Conservation (phyloP, 2,888 invertebrate genomes). For the Lampropteryx suffumata region DNA sequence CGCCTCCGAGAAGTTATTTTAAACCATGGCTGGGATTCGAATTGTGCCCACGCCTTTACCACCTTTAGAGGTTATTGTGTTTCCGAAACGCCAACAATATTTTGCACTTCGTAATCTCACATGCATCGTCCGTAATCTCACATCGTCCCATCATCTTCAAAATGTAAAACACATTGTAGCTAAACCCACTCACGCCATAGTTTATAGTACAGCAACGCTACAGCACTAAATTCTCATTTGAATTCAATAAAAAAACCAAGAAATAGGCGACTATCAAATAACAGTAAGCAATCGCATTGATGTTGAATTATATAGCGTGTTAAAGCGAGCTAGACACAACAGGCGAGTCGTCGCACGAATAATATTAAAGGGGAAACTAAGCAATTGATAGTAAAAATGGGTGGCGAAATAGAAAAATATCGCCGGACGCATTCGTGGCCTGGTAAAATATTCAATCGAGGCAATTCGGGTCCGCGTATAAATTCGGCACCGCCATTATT, state of each 20-base stretch:
- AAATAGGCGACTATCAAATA: slow-evolving; percentile 23
- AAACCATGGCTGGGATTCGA: slow-evolving; percentile 67
- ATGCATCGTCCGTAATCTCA: slow-evolving; percentile 18
- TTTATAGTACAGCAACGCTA: slow-evolving; percentile 11
- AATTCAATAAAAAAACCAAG: slow-evolving; percentile 25
- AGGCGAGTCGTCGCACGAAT: slow-evolving; percentile 60
- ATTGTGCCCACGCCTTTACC: slow-evolving; percentile 74
- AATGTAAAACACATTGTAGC: slow-evolving; percentile 16
- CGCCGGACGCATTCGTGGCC: slow-evolving; percentile 77
- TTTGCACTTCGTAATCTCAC: slow-evolving; percentile 36
- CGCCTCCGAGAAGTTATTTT: slow-evolving; percentile 79
- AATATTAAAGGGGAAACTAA: slow-evolving; percentile 79
- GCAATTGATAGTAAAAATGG: slow-evolving; percentile 81
- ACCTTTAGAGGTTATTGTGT: slow-evolving; percentile 82
- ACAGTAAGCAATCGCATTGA: slow-evolving; percentile 26
- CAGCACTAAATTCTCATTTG: slow-evolving; percentile 8
- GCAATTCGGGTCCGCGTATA: slow-evolving; percentile 80
- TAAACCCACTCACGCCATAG: slow-evolving; percentile 13
- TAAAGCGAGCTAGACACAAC: slow-evolving; percentile 41
- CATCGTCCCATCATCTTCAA: slow-evolving; percentile 13
- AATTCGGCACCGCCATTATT: slow-evolving; percentile 78
- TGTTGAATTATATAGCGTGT: slow-evolving; percentile 33
- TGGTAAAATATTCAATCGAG: slow-evolving; percentile 83
- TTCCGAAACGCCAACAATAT: slow-evolving; percentile 62
- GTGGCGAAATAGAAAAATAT: slow-evolving; percentile 80